These are phyloP conservation scores for Clarias pachynema DNA, from an alignment of 2,797 vertebrate genomes.

Conservation along the genomic window DNA sequence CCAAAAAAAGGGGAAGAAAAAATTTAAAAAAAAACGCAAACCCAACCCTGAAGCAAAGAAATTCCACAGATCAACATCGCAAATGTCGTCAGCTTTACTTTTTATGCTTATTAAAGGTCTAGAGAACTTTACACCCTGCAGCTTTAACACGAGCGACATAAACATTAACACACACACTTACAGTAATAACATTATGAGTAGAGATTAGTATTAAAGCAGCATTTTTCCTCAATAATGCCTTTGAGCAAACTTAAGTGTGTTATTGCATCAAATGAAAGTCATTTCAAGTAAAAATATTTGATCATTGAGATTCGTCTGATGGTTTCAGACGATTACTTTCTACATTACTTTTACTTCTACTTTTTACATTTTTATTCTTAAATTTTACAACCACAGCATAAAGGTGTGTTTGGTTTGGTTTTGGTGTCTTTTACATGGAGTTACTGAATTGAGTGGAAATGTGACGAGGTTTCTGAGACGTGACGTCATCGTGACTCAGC, in stretches of 20 bases:
- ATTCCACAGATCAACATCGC: not conserved
- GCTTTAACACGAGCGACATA: not conserved
- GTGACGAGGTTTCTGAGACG: not conserved
- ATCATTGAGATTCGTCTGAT: not conserved
- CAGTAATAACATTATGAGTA: not conserved
- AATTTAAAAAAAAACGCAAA: not conserved
- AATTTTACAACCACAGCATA: not conserved
- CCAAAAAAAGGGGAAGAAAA: not conserved
- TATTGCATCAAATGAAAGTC: not conserved
- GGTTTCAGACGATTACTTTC: too few relatives aligned
- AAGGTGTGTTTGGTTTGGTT: not conserved
- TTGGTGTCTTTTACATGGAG: not conserved
- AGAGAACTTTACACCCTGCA: not conserved
- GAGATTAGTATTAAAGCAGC: conserved; percentile 2
- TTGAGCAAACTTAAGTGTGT: too few relatives aligned
- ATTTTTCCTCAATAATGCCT: not conserved
- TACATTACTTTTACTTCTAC: too few relatives aligned
- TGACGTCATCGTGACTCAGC: not conserved
- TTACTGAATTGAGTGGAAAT: not conserved
- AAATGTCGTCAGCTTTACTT: not conserved
- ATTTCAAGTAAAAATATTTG: not conserved
- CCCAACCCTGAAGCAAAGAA: not conserved
- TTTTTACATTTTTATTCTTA: too few relatives aligned
- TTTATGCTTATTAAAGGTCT: not conserved
- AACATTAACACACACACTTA: not conserved